Evolutionary conservation across 1,140 invertebrate genomes (phyloP).

Genomic region (Drosophila arawakana): DNA sequence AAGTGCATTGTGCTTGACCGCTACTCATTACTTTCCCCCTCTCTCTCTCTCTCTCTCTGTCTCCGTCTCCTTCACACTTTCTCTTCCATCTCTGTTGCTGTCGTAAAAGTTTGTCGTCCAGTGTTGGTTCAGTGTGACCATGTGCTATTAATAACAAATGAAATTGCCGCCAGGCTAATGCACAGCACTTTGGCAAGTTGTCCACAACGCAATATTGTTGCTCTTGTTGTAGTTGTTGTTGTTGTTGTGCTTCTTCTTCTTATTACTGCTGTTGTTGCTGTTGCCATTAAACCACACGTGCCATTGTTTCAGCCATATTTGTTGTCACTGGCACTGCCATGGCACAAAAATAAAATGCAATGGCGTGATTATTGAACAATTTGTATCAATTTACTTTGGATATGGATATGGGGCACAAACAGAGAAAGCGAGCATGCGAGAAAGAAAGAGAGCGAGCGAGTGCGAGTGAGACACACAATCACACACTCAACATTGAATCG

Average conservation of each 20-base stretch:
- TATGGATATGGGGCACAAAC: constrained; percentile 11
- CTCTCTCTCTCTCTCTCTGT: neutral
- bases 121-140: constrained; percentile 35
- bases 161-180: constrained; percentile 39
- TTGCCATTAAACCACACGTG: constrained; percentile 41
- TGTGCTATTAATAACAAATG: constrained; percentile 50
- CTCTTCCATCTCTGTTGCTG: neutral
- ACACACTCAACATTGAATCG: neutral
- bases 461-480: neutral
- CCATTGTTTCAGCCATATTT: constrained; percentile 11
- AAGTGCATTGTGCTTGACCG: constrained; percentile 2
- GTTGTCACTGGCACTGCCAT: constrained; percentile 9
- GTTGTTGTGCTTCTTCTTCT: neutral
- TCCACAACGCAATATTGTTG: constrained; percentile 20
- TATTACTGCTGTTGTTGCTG: constrained; percentile 4
- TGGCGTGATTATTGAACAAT: constrained; percentile 80
- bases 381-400: constrained; percentile 76
- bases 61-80: neutral
- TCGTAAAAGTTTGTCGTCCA: constrained; percentile 14
- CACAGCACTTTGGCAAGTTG: constrained; percentile 42
- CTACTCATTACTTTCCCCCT: neutral
- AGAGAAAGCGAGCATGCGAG: neutral
- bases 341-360: constrained; percentile 70
- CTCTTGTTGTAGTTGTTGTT: constrained; percentile 1
- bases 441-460: neutral